Conservation (phyloP, 2,113 vertebrate species). For the Acrocephalus kingi region DNA sequence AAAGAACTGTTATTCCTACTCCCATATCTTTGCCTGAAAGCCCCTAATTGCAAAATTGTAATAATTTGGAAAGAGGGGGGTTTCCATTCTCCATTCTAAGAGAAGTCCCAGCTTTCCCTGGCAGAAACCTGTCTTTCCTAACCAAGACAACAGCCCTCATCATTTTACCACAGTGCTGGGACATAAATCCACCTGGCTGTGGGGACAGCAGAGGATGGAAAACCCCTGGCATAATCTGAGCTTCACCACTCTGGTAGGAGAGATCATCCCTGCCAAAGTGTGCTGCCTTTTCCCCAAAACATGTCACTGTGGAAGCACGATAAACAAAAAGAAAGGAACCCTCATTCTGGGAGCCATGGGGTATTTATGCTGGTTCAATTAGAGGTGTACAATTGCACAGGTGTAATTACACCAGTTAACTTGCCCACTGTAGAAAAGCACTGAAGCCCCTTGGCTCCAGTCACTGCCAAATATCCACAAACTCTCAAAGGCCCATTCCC, state of each 20-base stretch:
- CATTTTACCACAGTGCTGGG: rapidly evolving
- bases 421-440: neutral
- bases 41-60: too few species aligned
- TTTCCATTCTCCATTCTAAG: too few species aligned
- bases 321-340: neutral
- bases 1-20: too few species aligned
- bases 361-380: neutral
- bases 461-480: neutral
- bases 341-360: neutral
- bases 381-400: neutral
- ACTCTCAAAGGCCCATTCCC: neutral
- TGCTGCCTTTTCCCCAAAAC: neutral
- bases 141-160: neutral
- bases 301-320: rapidly evolving
- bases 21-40: too few species aligned
- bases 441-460: neutral
- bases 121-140: too few species aligned
- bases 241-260: rapidly evolving
- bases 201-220: neutral
- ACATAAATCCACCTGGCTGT: rapidly evolving
- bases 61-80: too few species aligned
- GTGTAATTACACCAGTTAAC: neutral
- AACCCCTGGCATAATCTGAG: neutral
- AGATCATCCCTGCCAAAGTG: neutral
- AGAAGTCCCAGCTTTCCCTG: too few species aligned